Evolutionary conservation across 2,888 invertebrate species (phyloP), one percentile per base, ranked within the genome.

Genomic region (Ligdia adustata): DNA sequence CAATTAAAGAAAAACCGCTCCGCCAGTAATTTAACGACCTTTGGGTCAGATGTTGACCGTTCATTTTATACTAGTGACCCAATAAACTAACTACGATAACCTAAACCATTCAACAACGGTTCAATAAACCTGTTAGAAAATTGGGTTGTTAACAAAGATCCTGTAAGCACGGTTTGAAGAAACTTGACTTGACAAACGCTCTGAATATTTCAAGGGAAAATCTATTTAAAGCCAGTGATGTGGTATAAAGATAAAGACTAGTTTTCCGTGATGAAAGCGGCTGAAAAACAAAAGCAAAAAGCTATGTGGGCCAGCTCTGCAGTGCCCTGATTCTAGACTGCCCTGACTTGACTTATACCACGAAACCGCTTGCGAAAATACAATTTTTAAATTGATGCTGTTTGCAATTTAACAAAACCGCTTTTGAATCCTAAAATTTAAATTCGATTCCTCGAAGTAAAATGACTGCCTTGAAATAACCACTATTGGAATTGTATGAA

Each of bases 251-350:
- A 54, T 74, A 79, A 64, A 65, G 72, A 47, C 69, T 65, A 72
- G 62, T 76, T 67, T 77, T 67, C 66, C 72, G 49, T 64, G 64
- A 63, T 60, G 56, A 58, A 57, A 57, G 63, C 65, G 62, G 45
- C 56, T 62, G 65, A 69, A 72, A 74, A 73, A 78, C 72, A 73
- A 70, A 66, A 2, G 57, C 60, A 41, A 54, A 57, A 62, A 52
- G 53, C 57, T 79, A 87, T 80, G 73, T 87, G 72, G 87, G 85
- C 48, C 86, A 77, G 66, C 69, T 59, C 83, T 81, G 87, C 87
- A 87, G 74, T 87, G 88, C 55, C 84, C 88, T 79, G 76, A 76
- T 82, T 87, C 72, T 49, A 43, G 60, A 60, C 72, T 72, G 77
- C 77, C 75, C 68, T 67, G n/a, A 71, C 68, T 60, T 55, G 47